phyloP scores from a whole-genome alignment of 2,888 invertebrate species.

The Achlya flavicornis region DNA sequence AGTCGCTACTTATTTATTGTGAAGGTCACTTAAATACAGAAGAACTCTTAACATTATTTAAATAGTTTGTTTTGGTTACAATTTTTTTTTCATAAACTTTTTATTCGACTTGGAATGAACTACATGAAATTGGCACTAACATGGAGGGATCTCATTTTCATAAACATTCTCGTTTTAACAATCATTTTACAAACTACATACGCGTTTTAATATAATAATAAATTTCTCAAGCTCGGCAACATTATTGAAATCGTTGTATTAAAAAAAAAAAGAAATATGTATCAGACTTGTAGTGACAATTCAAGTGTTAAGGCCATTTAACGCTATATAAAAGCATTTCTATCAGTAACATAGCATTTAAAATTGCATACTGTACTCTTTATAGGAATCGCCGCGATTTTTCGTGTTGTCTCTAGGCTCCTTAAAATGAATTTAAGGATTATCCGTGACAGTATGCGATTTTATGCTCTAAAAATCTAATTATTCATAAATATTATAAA shows the following conservation, averaged over 20 bases:
- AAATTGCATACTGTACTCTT: neutral
- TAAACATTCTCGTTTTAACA: slow-evolving; percentile 32
- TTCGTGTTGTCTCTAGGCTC: neutral
- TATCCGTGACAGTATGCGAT: slow-evolving; percentile 7
- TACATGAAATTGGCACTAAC: slow-evolving; percentile 71
- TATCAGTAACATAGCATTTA: slow-evolving; percentile 7
- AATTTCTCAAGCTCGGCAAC: slow-evolving; percentile 21
- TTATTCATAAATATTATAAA: slow-evolving; percentile 22
- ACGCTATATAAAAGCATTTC: slow-evolving; percentile 3
- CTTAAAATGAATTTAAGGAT: slow-evolving; percentile 6
- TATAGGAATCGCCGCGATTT: neutral
- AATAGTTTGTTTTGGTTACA: slow-evolving; percentile 29
- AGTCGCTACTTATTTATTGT: slow-evolving; percentile 14
- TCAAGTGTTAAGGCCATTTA: slow-evolving; percentile 5
- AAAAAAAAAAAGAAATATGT: neutral
- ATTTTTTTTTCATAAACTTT: slow-evolving; percentile 24
- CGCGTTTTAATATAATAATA: slow-evolving; percentile 34
- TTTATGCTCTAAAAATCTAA: slow-evolving; percentile 15
- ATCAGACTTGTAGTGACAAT: slow-evolving; percentile 3
- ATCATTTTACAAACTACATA: slow-evolving; percentile 21
- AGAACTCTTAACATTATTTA: slow-evolving; percentile 38
- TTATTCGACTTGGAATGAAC: slow-evolving; percentile 59
- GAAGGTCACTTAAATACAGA: slow-evolving; percentile 42
- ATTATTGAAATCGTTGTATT: neutral
- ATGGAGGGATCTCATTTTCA: slow-evolving; percentile 71